These are phyloP conservation scores for Siderastrea radians DNA, from an alignment of 92 coral and sea anemone species.

Conservation along the genomic window DNA sequence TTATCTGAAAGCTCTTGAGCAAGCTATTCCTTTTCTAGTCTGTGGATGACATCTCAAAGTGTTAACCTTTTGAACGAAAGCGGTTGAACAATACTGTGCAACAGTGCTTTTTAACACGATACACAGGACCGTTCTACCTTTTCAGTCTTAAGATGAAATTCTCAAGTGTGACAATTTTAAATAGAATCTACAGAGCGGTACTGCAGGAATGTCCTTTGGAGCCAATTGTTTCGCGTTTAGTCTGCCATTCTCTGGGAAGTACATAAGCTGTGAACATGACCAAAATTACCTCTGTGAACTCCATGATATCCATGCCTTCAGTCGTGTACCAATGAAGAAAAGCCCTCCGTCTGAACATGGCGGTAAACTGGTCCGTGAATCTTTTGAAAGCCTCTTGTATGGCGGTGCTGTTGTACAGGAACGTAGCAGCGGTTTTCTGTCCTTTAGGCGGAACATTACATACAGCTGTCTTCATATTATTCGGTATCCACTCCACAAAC, in stretches of 20 bases:
- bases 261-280: neutral
- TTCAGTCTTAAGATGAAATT: too few species aligned
- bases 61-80: too few species aligned
- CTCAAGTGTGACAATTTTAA: too few species aligned
- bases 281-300: slow-evolving; percentile 89
- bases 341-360: slow-evolving; percentile 97
- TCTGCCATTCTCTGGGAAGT: neutral
- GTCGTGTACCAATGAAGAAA: slow-evolving; percentile 98
- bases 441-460: slow-evolving; percentile 96
- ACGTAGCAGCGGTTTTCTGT: slow-evolving; percentile 89
- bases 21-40: too few species aligned
- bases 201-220: neutral
- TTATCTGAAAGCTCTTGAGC: too few species aligned
- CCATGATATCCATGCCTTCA: slow-evolving; percentile 98
- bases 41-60: too few species aligned
- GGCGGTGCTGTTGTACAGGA: slow-evolving; percentile 96
- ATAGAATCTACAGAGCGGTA: too few species aligned
- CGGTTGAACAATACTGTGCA: too few species aligned
- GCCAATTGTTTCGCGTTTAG: neutral
- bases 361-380: slow-evolving; percentile 94
- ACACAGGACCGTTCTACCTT: too few species aligned
- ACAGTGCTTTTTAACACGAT: too few species aligned
- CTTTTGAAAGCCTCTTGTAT: slow-evolving; percentile 95
- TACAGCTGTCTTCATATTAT: slow-evolving; percentile 96
- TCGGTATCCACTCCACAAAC: slow-evolving; percentile 99